phyloP scores from a whole-genome alignment of 2,113 vertebrate species.

The Butorides virescens region DNA sequence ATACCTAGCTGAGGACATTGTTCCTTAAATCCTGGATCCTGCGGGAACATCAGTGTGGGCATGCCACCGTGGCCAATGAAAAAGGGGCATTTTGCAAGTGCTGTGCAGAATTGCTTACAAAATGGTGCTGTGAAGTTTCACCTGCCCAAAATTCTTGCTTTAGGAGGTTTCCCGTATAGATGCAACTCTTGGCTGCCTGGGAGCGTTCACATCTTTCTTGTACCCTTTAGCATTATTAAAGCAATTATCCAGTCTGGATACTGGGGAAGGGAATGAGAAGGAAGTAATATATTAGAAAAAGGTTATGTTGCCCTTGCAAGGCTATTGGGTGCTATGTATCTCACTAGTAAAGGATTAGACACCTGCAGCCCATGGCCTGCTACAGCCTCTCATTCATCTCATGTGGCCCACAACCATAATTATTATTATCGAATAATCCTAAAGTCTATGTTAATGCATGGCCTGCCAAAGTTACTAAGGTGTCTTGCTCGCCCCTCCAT shows the following conservation, averaged over 20 bases:
- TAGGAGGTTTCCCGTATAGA: background rate
- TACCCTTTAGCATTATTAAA: background rate
- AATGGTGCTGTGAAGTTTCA: background rate
- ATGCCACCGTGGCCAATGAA: background rate
- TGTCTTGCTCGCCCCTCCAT: background rate
- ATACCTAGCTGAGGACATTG: background rate
- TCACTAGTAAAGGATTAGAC: background rate
- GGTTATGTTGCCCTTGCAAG: background rate
- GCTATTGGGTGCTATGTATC: background rate
- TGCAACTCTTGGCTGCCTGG: background rate
- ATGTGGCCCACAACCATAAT: background rate
- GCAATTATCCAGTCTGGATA: background rate
- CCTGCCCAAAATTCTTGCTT: background rate
- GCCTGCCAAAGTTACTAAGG: background rate
- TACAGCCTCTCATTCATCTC: background rate
- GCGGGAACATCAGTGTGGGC: background rate
- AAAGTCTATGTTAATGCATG: background rate
- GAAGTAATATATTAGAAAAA: background rate
- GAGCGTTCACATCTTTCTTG: background rate
- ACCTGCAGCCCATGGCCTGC: background rate
- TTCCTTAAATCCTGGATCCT: background rate
- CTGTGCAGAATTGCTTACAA: background rate
- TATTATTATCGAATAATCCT: background rate
- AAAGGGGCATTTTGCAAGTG: background rate
- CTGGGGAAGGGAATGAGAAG: background rate